Evolutionary conservation across 2,888 invertebrate genomes (phyloP).

Genomic region (Drosophila villosipedis): DNA sequence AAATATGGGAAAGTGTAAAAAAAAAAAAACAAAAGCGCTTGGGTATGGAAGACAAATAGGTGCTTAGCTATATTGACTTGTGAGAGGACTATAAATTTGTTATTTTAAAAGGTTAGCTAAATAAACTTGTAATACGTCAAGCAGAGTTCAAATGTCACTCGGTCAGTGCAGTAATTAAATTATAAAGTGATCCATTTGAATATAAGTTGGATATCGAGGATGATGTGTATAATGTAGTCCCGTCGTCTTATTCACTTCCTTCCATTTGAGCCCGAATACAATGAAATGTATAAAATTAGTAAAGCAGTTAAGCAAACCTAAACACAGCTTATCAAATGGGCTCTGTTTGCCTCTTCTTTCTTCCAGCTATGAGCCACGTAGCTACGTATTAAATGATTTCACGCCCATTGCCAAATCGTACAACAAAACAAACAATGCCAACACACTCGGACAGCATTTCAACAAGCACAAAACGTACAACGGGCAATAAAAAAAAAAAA

Average conservation of each 20-base stretch:
- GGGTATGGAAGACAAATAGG: neutral
- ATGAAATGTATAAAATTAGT: slow-evolving; percentile 45
- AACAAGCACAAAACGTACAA: slow-evolving; percentile 21
- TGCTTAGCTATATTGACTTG: neutral
- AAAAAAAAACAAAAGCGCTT: neutral
- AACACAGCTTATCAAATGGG: slow-evolving; percentile 51
- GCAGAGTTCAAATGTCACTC: neutral
- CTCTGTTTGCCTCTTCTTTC: slow-evolving; percentile 10
- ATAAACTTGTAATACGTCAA: neutral
- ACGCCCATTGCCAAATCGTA: slow-evolving; percentile 59
- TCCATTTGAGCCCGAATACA: no score
- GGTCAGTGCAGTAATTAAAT: neutral
- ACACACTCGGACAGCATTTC: slow-evolving; percentile 43
- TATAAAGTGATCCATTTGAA: neutral
- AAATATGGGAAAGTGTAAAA: neutral
- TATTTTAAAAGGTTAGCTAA: neutral
- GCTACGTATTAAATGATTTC: slow-evolving; percentile 41
- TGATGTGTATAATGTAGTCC: neutral
- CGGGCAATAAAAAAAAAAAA: slow-evolving; percentile 17
- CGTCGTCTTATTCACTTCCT: neutral
- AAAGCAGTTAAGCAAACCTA: slow-evolving; percentile 48
- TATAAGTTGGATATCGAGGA: neutral
- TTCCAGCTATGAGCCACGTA: neutral
- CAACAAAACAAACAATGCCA: slow-evolving; percentile 65
- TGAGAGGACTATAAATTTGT: neutral